Evolutionary conservation across 1,140 invertebrate genomes (phyloP), one percentile per base, ranked within the genome.

Genomic region (Colletes latitarsis): DNA sequence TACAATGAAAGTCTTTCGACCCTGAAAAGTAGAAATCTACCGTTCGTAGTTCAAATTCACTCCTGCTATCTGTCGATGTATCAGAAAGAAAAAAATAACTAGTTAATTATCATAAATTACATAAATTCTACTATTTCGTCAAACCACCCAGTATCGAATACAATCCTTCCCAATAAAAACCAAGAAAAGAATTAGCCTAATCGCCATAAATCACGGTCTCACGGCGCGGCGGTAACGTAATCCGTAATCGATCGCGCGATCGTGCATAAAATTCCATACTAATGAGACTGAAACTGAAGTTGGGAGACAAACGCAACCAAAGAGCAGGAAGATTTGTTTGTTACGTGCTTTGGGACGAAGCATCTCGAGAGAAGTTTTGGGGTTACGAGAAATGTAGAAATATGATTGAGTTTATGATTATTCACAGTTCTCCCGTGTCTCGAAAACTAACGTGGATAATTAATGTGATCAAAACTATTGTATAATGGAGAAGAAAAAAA

Each of bases 201-300:
- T 64, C 39, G 55, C 1, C 49, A 73, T 78, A 78, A 78, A 78
- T 78, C 62, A 71, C 41, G 17, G 4, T 4, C 55, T 39, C 57
- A 8, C 17, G 3, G 17, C 12, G 52, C 14, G 14, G 30, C 30
- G 39, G 43, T 21, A 17, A 15, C 49, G 9, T 73, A 53, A 62
- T 77, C 9, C 5, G 17, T 21, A 41, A 60, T 60, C 66, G 64
- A 77, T 68, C 15, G 15, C 49, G n/a, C 73, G 49, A 64, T 57
- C 6, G 19, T 39, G 41, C 19, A 39, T 79, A 57, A 58, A 75
- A 75, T 80, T 60, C 14, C 63, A 9, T n/a, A 41, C 55, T 53
- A 64, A 70, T 21, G 58, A 71, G 68, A n/a, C 49, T 15, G n/a
- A 14, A 77, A 49, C 8, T 46, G 43, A 46, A 46, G 43, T 46